phyloP scores from a whole-genome alignment of 1,140 invertebrate genomes.

The Cydia amplana region DNA sequence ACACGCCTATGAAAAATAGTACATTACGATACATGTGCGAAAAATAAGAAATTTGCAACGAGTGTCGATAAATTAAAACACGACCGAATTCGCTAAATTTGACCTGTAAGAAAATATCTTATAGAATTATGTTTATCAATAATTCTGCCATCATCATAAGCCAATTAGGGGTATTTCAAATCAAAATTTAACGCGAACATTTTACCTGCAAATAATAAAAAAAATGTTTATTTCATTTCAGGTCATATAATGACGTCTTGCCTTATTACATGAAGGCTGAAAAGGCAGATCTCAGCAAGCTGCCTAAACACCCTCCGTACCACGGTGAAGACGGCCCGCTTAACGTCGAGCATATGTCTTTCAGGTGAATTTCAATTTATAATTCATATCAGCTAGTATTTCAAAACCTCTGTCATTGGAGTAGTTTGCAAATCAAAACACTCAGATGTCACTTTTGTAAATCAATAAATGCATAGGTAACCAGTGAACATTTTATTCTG shows the following conservation, averaged over 20 bases:
- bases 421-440: background rate
- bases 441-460: background rate
- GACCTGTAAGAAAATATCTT: too few relatives aligned
- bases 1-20: too few relatives aligned
- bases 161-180: too few relatives aligned
- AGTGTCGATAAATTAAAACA: too few relatives aligned
- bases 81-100: too few relatives aligned
- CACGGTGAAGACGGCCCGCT: constrained; percentile 81
- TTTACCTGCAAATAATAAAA: too few relatives aligned
- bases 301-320: constrained; percentile 75
- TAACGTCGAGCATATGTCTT: constrained; percentile 80
- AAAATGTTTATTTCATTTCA: constrained; percentile 44
- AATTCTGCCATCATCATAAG: too few relatives aligned
- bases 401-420: background rate
- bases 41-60: too few relatives aligned
- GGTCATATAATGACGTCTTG: constrained; percentile 86
- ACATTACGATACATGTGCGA: too few relatives aligned
- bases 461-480: background rate
- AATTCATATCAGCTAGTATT: too few relatives aligned
- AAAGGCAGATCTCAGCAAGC: constrained; percentile 77
- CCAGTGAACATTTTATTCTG: constrained; percentile 48
- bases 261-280: constrained; percentile 85
- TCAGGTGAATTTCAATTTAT: constrained; percentile 55
- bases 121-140: too few relatives aligned
- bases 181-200: too few relatives aligned